These are phyloP conservation scores for Philopotamus ludificatus DNA, from an alignment of 1,140 invertebrate species.

Conservation along the genomic window DNA sequence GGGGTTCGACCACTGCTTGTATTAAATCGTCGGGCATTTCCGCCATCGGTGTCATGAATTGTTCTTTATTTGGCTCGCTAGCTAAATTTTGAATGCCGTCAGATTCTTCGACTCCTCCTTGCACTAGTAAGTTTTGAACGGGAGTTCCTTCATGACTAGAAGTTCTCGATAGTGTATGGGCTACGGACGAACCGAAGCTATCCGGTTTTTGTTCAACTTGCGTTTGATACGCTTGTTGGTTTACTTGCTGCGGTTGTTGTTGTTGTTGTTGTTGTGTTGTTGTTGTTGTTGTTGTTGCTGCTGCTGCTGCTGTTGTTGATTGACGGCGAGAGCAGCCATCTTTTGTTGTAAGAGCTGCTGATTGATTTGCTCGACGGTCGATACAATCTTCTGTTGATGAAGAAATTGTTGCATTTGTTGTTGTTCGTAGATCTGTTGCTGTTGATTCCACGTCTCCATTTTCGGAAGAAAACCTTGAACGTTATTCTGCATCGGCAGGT, in stretches of 20 bases:
- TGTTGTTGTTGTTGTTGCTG: constrained; percentile 18
- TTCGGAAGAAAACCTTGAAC: constrained; percentile 25
- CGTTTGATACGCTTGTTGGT: constrained; percentile 44
- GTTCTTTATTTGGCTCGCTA: constrained; percentile 41
- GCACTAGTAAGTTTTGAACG: constrained; percentile 48
- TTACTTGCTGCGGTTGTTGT: constrained; percentile 43
- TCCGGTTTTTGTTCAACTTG: constrained; percentile 27
- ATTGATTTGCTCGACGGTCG: constrained; percentile 36
- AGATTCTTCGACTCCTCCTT: constrained; percentile 45
- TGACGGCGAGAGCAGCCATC: constrained; percentile 42
- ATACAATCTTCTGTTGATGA: constrained; percentile 38
- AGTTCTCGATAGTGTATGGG: constrained; percentile 34
- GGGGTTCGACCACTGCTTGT: background rate
- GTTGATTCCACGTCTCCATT: constrained; percentile 39
- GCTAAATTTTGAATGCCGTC: constrained; percentile 48
- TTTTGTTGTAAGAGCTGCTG: constrained; percentile 44
- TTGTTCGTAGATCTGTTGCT: constrained; percentile 37
- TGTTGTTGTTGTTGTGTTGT: too few relatives aligned
- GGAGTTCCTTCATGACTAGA: constrained; percentile 57
- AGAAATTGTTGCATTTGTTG: constrained; percentile 36
- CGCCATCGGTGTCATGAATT: constrained; percentile 37
- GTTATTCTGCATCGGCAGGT: constrained; percentile 34
- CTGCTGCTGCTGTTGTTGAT: constrained; percentile 47
- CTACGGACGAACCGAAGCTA: constrained; percentile 33
- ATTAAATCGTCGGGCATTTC: constrained; percentile 37